These are phyloP conservation scores for Ophioderma brevispina DNA, from an alignment of 35 echinoderm and acorn worm species.

Conservation along the genomic window DNA sequence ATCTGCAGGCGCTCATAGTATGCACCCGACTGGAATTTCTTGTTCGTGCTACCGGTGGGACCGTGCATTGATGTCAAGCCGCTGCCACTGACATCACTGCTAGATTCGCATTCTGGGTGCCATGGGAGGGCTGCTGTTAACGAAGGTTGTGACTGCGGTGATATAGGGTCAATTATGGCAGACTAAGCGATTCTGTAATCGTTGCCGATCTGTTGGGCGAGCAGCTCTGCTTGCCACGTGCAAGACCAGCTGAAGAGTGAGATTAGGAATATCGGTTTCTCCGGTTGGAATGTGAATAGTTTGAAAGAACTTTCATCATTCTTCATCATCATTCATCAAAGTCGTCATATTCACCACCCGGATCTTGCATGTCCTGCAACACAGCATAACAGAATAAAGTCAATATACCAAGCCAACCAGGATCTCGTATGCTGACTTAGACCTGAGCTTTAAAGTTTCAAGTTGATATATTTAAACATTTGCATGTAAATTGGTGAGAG, in stretches of 20 bases:
- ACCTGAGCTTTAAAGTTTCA: too few species aligned
- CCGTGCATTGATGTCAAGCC: background rate
- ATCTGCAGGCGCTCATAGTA: background rate
- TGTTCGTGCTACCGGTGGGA: background rate
- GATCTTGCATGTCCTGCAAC: background rate
- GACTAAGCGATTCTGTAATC: too few species aligned
- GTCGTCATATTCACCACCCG: background rate
- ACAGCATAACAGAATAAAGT: too few species aligned
- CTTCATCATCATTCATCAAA: background rate
- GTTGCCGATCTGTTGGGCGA: too few species aligned
- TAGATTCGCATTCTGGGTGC: constrained; percentile 13
- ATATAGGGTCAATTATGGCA: too few species aligned
- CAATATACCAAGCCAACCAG: too few species aligned
- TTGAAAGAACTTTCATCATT: background rate
- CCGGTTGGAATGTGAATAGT: background rate
- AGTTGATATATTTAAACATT: too few species aligned
- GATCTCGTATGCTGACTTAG: too few species aligned
- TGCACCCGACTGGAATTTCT: background rate
- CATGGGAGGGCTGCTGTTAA: background rate
- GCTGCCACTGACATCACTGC: constrained; percentile 17
- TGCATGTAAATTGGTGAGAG: too few species aligned
- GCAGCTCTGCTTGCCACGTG: too few species aligned
- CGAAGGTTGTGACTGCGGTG: too few species aligned
- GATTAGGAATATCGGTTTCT: background rate
- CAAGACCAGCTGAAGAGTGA: too few species aligned